Percentiles rank a stretch among this genome's conserved stretches.
Evolutionary conservation across 2,113 vertebrate species (phyloP).

Genomic region (Sinocyclocheilus anshuiensis): DNA sequence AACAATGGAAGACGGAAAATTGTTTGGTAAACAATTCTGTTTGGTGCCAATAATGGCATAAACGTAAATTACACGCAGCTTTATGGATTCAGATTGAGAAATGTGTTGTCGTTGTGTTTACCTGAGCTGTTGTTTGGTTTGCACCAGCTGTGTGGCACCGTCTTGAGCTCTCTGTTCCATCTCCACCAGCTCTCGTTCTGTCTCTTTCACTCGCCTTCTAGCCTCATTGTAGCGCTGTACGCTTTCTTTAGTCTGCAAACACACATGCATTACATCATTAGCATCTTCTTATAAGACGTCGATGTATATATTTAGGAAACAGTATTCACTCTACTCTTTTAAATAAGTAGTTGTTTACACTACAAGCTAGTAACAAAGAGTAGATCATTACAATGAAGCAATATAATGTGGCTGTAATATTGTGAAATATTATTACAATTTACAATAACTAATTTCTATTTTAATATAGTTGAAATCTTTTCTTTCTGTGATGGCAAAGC

Average conservation of each 20-base stretch:
- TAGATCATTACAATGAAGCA: not conserved
- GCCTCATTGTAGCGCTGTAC: slow-evolving; percentile 71
- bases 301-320: not conserved
- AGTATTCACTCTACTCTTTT: not conserved
- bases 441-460: not conserved
- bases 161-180: slow-evolving; percentile 78
- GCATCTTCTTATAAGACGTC: not conserved
- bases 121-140: slow-evolving; percentile 81
- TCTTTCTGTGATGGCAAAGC: too few species aligned
- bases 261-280: slow-evolving; percentile 18
- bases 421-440: not conserved
- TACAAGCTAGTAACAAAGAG: not conserved
- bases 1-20: not conserved
- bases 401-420: not conserved
- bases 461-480: not conserved
- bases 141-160: slow-evolving; percentile 74
- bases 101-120: slow-evolving; percentile 55
- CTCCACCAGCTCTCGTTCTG: slow-evolving; percentile 77
- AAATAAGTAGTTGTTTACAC: not conserved
- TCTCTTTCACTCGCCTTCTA: slow-evolving; percentile 67
- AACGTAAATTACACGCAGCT: not conserved
- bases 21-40: not conserved
- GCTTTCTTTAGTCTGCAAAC: slow-evolving; percentile 73
- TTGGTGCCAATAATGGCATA: not conserved
- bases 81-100: not conserved